Evolutionary conservation across 2,113 vertebrate genomes (phyloP), one percentile per base, ranked within the genome.

Genomic region (Barbus barbus): DNA sequence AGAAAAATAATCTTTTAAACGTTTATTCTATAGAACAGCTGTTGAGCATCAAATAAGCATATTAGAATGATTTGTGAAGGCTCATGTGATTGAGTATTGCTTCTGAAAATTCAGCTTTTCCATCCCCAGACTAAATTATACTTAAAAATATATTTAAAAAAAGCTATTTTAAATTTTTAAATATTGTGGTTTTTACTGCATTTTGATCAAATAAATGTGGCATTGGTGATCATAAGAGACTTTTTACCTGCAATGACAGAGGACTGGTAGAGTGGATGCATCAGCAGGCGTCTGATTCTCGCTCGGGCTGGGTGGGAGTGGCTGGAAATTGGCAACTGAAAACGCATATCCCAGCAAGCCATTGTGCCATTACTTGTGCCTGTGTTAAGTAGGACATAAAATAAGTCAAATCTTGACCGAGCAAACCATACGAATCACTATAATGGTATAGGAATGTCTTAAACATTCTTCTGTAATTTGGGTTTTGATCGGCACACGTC

Each of bases 321-420:
- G 91, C 96, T 98, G 41, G 98, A 99, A 88, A 99, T 99, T 0
- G 98, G 98, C 33, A 99, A 93, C 92, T 99, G 98, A 91, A 99
- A 99, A 82, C 98, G 91, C 98, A 99, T 99, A 83, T 99, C 98
- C 98, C 98, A 99, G 91, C 98, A 99, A 0, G 97, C 97, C 98
- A 99, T 99, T 86, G 97, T 97, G 60, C 97, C 98, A 65, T 96
- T 99, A 93, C 98, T 98, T 0, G 98, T 99, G 31, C 98, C 98
- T 99, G 13, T 74, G n/a, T 28, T n/a, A 16, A 48, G 83, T 9
- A 31, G 60, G 63, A 9, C 69, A 83, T 9, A 53, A 53, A 16
- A 6, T 8, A 36, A 26, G 7, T 73, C 22, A 3, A 46, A 72
- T 4, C 69, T 72, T 72, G 69, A 44, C 5, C 14, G 0, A 7